Evolutionary conservation across 2,113 vertebrate species (phyloP).

Genomic region (Onychorhynchus coronatus): DNA sequence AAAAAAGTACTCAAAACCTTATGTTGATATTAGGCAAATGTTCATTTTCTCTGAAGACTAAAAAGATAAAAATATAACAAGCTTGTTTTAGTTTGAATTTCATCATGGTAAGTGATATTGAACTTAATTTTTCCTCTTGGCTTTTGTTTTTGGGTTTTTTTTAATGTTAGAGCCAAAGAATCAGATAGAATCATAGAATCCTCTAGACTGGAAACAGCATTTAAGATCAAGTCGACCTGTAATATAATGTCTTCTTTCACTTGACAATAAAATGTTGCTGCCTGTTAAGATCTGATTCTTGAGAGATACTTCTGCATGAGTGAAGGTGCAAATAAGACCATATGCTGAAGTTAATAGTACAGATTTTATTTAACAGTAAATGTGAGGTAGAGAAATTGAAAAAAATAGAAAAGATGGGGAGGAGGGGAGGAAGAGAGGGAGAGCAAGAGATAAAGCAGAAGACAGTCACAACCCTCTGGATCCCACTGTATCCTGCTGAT

Average conservation of each 20-base stretch:
- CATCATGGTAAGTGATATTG: neutral
- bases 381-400: neutral
- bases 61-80: neutral
- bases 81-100: neutral
- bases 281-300: neutral
- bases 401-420: neutral
- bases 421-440: neutral
- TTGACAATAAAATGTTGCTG: neutral
- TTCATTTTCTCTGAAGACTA: neutral
- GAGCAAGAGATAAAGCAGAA: neutral
- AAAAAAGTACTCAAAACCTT: neutral
- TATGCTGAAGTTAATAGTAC: neutral
- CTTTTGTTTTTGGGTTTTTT: neutral
- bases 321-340: neutral
- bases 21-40: neutral
- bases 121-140: neutral
- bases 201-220: neutral
- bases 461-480: neutral
- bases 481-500: neutral
- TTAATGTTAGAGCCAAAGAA: neutral
- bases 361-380: neutral
- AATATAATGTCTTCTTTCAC: neutral
- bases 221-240: no score
- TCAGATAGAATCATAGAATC: neutral
- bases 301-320: neutral